Evolutionary conservation across 2,797 vertebrate genomes (phyloP), one percentile per base, ranked within the genome.

Genomic region (Yasuhikotakia modesta): DNA sequence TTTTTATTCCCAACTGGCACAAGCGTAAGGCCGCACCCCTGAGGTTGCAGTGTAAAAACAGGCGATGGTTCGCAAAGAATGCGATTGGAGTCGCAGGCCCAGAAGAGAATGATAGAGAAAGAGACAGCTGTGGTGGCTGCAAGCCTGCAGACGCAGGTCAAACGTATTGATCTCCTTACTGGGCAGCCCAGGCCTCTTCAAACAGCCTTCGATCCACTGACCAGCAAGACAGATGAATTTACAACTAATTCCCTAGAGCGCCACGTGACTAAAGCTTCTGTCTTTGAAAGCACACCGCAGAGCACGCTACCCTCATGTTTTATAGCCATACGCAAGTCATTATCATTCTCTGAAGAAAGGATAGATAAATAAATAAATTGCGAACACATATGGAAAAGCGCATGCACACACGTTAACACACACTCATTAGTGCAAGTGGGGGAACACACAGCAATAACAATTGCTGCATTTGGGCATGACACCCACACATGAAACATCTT

Each of bases 11-110:
- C 65, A 30, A 75, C 75, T 86, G 83, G 83, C 83, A 82, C 53
- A 53, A 43, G 50, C 35, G 57, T 78, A 79, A 83, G 80, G 79
- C 85, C 84, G 76, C 85, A 85, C 81, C 84, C 85, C 83, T 82
- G 83, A 83, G 85, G 84, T 81, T 83, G 79, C 70, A 78, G 80
- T 85, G 83, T 82, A 83, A 85, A 83, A 83, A 80, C 69, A 83
- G 78, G 60, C 70, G 39, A 83, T 79, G 81, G 82, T 83, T 81
- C 73, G 32, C 24, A 45, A 83, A 82, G 83, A 86, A 87, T 86
- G 80, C 64, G 76, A 83, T 80, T 82, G 73, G 52, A 80, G 79
- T 70, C 39, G 69, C 43, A 64, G 63, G 45, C 30, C 39, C 12
- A 64, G 58, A 1, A 64, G 58, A 77, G 27, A 58, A 72, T 30